Base-by-base conservation (phyloP, 2,888 invertebrate genomes). In the Allygus modestus region DNA sequence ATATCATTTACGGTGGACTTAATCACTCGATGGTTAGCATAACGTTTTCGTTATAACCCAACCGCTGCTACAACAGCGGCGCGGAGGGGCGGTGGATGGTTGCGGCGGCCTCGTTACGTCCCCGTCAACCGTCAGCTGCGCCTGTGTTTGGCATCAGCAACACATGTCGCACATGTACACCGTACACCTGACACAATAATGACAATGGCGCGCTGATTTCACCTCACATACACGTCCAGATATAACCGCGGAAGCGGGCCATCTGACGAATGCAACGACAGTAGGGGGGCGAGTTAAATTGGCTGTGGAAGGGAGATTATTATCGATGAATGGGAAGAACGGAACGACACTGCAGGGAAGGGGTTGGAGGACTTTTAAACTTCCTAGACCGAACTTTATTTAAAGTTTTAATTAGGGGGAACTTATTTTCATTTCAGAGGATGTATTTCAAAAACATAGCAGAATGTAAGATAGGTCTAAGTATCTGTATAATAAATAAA, bases 131-230 rank as follows among this genome's bases (percentile, higher is more conserved):
- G 51, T 58, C 58, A 58, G 26, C 58, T 51, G 51, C 51, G 15
- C 2, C 58, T 58, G 58, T 58, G 58, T 58, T 23, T 23, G 58
- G 17, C 26, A 1, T 15, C 1, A n/a, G n/a, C n/a, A n/a, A n/a
- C 65, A 65, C 23, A 54, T 54, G 65, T 31, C 65, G 58, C 58
- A 65, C 20, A 7, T 23, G 54, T 37, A 11, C 46, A 12, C 23
- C 23, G 54, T 54, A 4, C 69, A 31, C 73, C 41, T 41, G 73
- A 73, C 73, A 41, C 37, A n/a, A n/a, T n/a, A n/a, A n/a, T 65
- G 15, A 73, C 43, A 73, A 41, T 65, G 28, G 11, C 28, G 65
- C 65, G 65, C 65, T 65, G 28, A 65, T 65, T 65, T 26, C 28
- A 65, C 28, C 58, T n/a, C 58, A 7, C 20, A 58, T n/a, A n/a